phyloP scores from a whole-genome alignment of 2,888 invertebrate species.

The Oligia latruncula region DNA sequence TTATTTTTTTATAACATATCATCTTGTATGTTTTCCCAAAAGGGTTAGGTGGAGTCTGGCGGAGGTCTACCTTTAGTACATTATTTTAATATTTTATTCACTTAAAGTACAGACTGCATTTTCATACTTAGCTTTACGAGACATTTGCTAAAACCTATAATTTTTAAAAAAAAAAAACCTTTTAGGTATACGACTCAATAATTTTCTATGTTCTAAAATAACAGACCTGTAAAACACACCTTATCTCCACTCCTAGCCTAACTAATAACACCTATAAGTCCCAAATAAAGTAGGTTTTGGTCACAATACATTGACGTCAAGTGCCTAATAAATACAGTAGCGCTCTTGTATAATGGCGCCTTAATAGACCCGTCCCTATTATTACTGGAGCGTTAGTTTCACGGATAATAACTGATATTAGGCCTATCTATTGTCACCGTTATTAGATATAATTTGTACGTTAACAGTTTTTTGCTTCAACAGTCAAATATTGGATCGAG shows the following conservation, averaged over 20 bases:
- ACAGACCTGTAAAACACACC: not conserved
- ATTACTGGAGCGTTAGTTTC: slow-evolving; percentile 48
- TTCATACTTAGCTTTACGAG: not conserved
- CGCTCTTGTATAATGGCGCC: slow-evolving; percentile 20
- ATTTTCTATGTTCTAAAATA: not conserved
- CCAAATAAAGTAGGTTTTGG: slow-evolving; percentile 38
- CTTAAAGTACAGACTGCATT: not conserved
- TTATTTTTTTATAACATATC: not conserved
- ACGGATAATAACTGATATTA: slow-evolving; percentile 54
- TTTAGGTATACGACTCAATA: not conserved
- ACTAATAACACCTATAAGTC: slow-evolving; percentile 19
- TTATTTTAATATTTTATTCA: not conserved
- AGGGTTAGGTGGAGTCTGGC: not conserved
- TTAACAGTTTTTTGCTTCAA: slow-evolving; percentile 2
- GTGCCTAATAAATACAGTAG: slow-evolving; percentile 48
- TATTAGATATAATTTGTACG: slow-evolving; percentile 25
- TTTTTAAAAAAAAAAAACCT: too few species aligned
- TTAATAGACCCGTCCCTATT: slow-evolving; percentile 40
- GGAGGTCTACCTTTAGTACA: not conserved
- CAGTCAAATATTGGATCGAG: not conserved
- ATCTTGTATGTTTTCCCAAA: not conserved
- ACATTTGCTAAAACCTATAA: not conserved
- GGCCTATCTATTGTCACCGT: slow-evolving; percentile 49
- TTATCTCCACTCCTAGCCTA: not conserved
- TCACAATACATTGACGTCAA: slow-evolving; percentile 39